Base-by-base conservation (phyloP, 2,888 invertebrate genomes). In the Cephus sareptanus region DNA sequence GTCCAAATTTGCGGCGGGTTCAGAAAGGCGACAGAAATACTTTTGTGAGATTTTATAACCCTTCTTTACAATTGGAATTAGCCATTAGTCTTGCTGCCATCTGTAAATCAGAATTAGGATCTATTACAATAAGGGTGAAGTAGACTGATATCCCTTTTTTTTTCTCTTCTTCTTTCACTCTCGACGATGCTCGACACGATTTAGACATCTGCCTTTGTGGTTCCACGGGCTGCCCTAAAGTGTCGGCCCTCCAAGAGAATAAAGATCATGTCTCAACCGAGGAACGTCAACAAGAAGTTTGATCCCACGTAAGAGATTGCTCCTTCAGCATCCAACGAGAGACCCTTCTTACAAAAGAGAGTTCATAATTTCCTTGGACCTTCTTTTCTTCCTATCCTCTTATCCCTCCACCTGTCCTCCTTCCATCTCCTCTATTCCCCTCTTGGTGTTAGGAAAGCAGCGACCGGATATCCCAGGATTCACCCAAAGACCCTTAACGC, bases 251-350 rank as follows among this genome's bases (percentile, higher is more conserved):
- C 86, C 74, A 88, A 84, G 79, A 86, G 90, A 56, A 85, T 89
- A 77, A 86, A 84, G 81, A 84, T 85, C 75, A 86, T 90, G 89
- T 86, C 89, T 11, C 82, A 80, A 69, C 89, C 89, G 15, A 83
- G 83, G 78, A 71, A 70, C 79, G 40, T 86, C 75, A 82, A 70
- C 35, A 85, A 85, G 81, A 89, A 87, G 85, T 88, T 84, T 77
- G 85, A 86, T 71, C 77, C 83, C n/a, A 37, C 75, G 88, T 88
- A 83, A 88, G 87, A 83, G 34, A 79, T 80, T 68, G 69, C 35
- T 69, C 69, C 34, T 76, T 30, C 34, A 75, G 30, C 23, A 73
- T 34, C 71, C n/a, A 34, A 34, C 71, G 30, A 71, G 34, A 71
- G 12, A 71, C 30, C 33, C 31, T 37, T 23, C 31, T 75, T 69